phyloP scores from a whole-genome alignment of 2,113 vertebrate genomes.

The Amazona vittata region DNA sequence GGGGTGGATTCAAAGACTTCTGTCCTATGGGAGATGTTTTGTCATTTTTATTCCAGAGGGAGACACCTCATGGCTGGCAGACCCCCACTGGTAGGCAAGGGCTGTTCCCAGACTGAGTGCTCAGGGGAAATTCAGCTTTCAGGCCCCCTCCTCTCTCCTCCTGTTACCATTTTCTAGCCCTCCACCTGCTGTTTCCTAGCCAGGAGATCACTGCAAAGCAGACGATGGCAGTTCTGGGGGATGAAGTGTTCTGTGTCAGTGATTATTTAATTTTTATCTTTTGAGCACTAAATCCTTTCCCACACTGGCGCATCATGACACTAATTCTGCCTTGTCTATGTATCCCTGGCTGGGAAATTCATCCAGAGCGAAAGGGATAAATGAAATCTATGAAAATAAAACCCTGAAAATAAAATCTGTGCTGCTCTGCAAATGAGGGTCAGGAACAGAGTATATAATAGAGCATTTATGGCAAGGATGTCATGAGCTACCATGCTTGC shows the following conservation, averaged over 20 bases:
- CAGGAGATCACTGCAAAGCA: not conserved
- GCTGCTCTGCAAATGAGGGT: not conserved
- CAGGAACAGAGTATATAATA: not conserved
- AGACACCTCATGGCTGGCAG: not conserved
- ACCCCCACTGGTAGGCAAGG: rapidly evolving
- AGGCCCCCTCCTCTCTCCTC: not conserved
- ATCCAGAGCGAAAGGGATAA: not conserved
- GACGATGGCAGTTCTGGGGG: not conserved
- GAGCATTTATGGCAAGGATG: not conserved
- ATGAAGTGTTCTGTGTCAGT: not conserved
- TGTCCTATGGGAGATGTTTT: not conserved
- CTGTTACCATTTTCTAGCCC: not conserved
- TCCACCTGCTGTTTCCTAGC: not conserved
- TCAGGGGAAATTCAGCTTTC: not conserved
- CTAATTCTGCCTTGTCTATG: not conserved
- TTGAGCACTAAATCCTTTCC: constrained; percentile 4
- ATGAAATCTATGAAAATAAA: not conserved
- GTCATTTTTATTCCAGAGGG: not conserved
- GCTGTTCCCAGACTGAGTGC: not conserved
- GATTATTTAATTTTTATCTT: not conserved
- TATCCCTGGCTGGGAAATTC: not conserved
- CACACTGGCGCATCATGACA: not conserved
- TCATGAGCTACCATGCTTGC: not conserved
- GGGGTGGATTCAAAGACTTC: not conserved
- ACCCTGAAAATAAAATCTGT: not conserved